Evolutionary conservation across 2,113 vertebrate genomes (phyloP), one percentile per base, ranked within the genome.

Genomic region (Phycodurus eques): DNA sequence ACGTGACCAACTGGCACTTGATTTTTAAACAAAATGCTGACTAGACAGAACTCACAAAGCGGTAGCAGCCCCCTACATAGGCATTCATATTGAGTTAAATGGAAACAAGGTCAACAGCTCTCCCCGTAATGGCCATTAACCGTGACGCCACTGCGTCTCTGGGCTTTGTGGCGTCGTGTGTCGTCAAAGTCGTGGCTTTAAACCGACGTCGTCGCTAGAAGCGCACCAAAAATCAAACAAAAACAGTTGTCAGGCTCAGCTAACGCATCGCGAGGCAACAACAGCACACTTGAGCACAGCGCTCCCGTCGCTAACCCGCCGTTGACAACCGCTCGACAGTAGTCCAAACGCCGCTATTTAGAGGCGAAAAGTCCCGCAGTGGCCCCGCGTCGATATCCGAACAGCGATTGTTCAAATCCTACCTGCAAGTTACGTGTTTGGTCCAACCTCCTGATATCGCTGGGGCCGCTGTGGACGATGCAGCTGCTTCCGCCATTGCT

Each of bases 401-500:
- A 19, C 0, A 0, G 17, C 7, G 9, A 1, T 5, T 4, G 0
- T 42, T 44, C 13, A 56, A 47, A 57, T 82, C 84, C 80, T 59
- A 93, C 93, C 93, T 92, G 92, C 93, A 94, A 80, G 92, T 91
- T 83, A 94, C 93, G 92, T 94, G 87, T 88, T 94, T 93, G 44
- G 93, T 94, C 93, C 93, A 94, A 73, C 92, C 91, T 89, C 91
- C 93, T 68, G 88, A 79, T 69, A 80, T 84, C 83, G 84, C 72
- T 78, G 90, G 72, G 87, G 91, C 88, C 83, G 88, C 90, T 83
- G 90, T 84, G 73, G 90, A 88, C 80, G 90, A 82, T 80, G 87
- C 93, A 85, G 92, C 92, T 91, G 93, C 93, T 92, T 93, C 93
- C 92, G 93, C 93, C 93, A 94, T 94, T 90, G 91, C 92, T 94